Conservation (phyloP, 2,888 invertebrate genomes). For the Nipponacmea schrenckii region DNA sequence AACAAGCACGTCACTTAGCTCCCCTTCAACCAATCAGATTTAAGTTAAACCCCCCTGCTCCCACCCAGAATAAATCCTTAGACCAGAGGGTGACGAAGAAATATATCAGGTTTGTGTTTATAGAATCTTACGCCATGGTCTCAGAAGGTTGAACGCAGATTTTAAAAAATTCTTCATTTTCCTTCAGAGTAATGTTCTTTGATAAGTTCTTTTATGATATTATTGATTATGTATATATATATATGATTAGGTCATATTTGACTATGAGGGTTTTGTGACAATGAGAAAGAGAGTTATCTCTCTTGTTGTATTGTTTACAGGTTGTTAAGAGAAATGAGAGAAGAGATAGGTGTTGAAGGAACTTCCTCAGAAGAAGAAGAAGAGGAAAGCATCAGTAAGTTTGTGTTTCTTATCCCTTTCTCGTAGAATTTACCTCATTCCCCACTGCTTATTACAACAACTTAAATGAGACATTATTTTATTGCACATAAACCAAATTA, state of each 20-base stretch:
- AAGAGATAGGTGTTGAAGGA: conserved; percentile 77
- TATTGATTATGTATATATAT: not conserved
- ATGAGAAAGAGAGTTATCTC: no score
- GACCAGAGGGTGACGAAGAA: conserved; percentile 60
- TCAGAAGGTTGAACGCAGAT: not conserved
- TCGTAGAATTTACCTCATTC: not conserved
- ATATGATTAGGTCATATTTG: no score
- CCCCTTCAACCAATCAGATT: conserved; percentile 71
- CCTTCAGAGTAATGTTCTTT: not conserved
- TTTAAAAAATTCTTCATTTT: no score
- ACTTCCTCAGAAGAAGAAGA: conserved; percentile 78
- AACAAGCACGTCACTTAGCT: conserved; percentile 76
- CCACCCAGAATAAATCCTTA: conserved; percentile 49
- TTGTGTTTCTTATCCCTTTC: not conserved
- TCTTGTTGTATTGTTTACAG: conserved; percentile 54
- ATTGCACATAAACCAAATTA: no score
- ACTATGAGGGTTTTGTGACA: no score
- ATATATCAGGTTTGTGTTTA: conserved; percentile 49
- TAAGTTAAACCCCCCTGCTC: conserved; percentile 52
- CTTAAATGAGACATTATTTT: no score
- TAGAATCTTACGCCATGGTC: no score
- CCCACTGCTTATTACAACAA: no score
- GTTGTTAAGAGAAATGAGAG: conserved; percentile 78
- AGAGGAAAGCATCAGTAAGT: conserved; percentile 34
- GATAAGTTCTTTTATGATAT: conserved; percentile 10